phyloP scores from a whole-genome alignment of 2,888 invertebrate genomes.

The Cephus sareptanus region DNA sequence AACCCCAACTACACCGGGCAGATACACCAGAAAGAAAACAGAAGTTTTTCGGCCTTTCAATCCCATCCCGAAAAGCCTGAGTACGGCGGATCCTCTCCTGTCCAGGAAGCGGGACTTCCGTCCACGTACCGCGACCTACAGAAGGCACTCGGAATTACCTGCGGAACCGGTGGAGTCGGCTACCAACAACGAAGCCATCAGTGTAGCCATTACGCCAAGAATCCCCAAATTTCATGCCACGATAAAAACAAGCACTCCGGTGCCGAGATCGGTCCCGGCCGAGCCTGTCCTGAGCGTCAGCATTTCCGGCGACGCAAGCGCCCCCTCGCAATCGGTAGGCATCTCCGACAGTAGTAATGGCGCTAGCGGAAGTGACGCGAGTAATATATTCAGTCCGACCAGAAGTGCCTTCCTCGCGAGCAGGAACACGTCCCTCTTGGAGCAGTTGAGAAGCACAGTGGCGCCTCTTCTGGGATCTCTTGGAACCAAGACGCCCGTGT shows the following conservation, averaged over 20 bases:
- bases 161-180: conserved; percentile 27
- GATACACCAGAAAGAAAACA: conserved; percentile 39
- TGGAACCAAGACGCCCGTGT: conserved; percentile 55
- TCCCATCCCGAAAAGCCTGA: not conserved
- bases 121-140: conserved; percentile 58
- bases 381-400: conserved; percentile 59
- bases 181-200: conserved; percentile 17
- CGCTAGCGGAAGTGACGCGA: conserved; percentile 31
- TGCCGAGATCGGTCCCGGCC: conserved; percentile 47
- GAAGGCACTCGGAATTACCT: conserved; percentile 54
- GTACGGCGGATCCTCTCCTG: not conserved
- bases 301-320: conserved; percentile 33
- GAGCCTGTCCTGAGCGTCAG: conserved; percentile 46
- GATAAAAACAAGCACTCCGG: conserved; percentile 24
- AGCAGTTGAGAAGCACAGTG: conserved; percentile 60
- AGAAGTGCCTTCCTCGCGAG: conserved; percentile 44
- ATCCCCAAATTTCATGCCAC: conserved; percentile 37
- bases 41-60: conserved; percentile 30
- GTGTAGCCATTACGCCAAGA: conserved; percentile 56
- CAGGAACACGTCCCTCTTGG: conserved; percentile 51
- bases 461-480: conserved; percentile 57
- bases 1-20: conserved; percentile 23
- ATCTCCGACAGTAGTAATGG: conserved; percentile 34
- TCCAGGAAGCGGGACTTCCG: conserved; percentile 40
- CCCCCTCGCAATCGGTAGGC: conserved; percentile 15